These are phyloP conservation scores for Tenthredo notha DNA, from an alignment of 2,888 invertebrate genomes.

Conservation along the genomic window DNA sequence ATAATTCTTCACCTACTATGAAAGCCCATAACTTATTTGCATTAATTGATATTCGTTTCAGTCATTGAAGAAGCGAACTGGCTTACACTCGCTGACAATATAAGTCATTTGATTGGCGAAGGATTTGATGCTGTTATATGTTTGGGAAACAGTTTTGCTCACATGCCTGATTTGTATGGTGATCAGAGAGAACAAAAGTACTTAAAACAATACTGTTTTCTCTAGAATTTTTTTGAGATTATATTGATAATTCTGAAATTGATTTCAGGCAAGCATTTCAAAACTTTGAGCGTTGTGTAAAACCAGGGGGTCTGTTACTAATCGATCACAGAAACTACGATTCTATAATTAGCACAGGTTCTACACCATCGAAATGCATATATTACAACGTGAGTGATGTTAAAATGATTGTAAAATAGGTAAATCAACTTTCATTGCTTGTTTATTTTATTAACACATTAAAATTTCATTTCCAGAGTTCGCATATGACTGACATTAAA, in stretches of 20 bases:
- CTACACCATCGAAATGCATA: conserved; percentile 90
- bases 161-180: conserved; percentile 89
- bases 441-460: conserved; percentile 50
- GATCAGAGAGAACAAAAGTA: conserved; percentile 89
- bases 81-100: conserved; percentile 89
- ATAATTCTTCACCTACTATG: neutral
- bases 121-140: conserved; percentile 94
- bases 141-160: conserved; percentile 94
- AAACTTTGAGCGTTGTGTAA: conserved; percentile 91
- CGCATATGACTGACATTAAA: conserved; percentile 90
- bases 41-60: conserved; percentile 71
- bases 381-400: conserved; percentile 90
- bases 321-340: conserved; percentile 96
- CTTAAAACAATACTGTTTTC: conserved; percentile 82
- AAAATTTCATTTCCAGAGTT: conserved; percentile 82
- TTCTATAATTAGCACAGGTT: conserved; percentile 87
- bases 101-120: conserved; percentile 82
- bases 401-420: conserved; percentile 35
- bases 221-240: neutral
- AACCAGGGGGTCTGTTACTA: conserved; percentile 90
- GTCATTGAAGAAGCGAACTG: conserved; percentile 96
- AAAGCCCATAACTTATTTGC: neutral
- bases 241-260: neutral
- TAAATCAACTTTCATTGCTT: conserved; percentile 12
- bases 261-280: conserved; percentile 83